phyloP scores from a whole-genome alignment of 37 sponge, comb jelly and placozoan genomes.

The Beroe forskalii region DNA sequence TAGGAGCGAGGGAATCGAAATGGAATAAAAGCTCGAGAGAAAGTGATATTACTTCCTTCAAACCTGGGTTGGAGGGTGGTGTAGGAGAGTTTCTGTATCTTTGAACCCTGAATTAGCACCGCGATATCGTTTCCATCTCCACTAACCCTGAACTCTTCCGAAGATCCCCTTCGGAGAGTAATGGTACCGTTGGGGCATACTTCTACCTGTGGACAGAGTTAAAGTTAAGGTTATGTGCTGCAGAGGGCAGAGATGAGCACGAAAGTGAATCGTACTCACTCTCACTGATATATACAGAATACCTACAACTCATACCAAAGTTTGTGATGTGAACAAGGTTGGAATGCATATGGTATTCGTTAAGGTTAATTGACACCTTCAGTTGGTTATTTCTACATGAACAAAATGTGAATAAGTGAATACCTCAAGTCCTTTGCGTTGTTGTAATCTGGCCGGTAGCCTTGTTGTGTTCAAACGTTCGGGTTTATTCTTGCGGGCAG shows the following conservation, averaged over 20 bases:
- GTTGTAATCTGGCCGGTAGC: slow-evolving; percentile 8
- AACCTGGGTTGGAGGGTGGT: slow-evolving; percentile 48
- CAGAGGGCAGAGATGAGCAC: background rate
- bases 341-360: too few relatives aligned
- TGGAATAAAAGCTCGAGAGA: too few relatives aligned
- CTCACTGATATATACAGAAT: too few relatives aligned
- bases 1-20: background rate
- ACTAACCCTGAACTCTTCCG: slow-evolving; percentile 33
- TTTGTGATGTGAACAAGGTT: too few relatives aligned
- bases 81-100: slow-evolving; percentile 12
- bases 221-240: background rate
- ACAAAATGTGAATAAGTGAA: too few relatives aligned
- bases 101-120: background rate
- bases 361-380: too few relatives aligned
- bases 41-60: too few relatives aligned
- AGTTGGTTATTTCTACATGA: too few relatives aligned
- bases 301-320: too few relatives aligned
- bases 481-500: background rate
- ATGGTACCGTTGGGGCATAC: slow-evolving; percentile 7
- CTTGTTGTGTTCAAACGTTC: slow-evolving; percentile 28
- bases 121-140: slow-evolving; percentile 42
- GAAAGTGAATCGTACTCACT: too few relatives aligned
- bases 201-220: slow-evolving; percentile 7
- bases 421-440: slow-evolving; percentile 23
- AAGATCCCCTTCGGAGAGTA: background rate